These are phyloP conservation scores for Drosophila parthenogenetica DNA, from an alignment of 2,888 invertebrate species.

Conservation along the genomic window DNA sequence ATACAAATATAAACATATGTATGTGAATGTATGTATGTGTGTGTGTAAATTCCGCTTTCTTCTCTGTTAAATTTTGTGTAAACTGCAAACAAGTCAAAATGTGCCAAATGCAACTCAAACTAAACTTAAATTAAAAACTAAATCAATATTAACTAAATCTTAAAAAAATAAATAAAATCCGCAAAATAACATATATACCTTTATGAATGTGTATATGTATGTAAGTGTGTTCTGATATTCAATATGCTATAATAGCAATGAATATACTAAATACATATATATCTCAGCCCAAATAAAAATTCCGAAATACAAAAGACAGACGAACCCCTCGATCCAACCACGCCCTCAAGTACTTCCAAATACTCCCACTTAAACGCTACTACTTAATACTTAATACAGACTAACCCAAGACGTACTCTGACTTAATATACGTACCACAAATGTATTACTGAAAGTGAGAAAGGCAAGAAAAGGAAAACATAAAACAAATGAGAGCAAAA, in stretches of 20 bases:
- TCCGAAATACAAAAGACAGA: constrained; percentile 4
- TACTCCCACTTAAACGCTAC: constrained; percentile 1
- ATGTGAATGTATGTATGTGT: not conserved
- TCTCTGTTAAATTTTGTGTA: constrained; percentile 53
- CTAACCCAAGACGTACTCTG: constrained; percentile 59
- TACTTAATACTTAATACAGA: constrained; percentile 10
- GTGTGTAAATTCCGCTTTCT: constrained; percentile 43
- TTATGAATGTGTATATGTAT: constrained; percentile 7
- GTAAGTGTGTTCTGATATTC: constrained; percentile 48
- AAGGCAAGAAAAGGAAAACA: not conserved
- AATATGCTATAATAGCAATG: constrained; percentile 18
- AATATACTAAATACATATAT: not conserved
- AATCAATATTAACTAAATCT: constrained; percentile 6
- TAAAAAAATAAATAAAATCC: not conserved
- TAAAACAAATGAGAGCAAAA: constrained; percentile 14
- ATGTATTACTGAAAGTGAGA: constrained; percentile 39
- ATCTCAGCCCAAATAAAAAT: constrained; percentile 26
- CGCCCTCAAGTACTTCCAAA: not conserved
- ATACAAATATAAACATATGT: too few relatives aligned
- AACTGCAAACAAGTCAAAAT: constrained; percentile 49
- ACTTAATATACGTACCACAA: constrained; percentile 70
- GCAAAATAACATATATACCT: not conserved
- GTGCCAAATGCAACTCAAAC: constrained; percentile 68
- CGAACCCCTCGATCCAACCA: not conserved
- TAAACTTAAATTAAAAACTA: constrained; percentile 11